Conservation (phyloP, 2,888 invertebrate species). For the Spisula subtruncata region DNA sequence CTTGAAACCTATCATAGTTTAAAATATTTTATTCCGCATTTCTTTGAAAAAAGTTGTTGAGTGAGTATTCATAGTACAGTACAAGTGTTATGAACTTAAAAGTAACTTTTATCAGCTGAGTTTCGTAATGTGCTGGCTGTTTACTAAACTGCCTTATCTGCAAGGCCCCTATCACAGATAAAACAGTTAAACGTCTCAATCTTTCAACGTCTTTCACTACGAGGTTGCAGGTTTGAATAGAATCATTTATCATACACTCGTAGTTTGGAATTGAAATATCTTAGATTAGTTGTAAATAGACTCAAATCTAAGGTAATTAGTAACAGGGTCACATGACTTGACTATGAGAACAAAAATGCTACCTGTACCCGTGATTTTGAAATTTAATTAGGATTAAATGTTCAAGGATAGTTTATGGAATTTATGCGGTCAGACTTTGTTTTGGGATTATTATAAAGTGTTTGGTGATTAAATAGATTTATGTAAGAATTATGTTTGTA, state of each 20-base stretch:
- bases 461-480: conserved; percentile 14
- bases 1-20: not conserved
- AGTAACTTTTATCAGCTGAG: not conserved
- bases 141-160: not conserved
- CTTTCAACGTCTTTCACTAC: not conserved
- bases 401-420: conserved; percentile 16
- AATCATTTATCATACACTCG: not conserved
- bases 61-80: too few relatives aligned
- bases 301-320: conserved; percentile 27
- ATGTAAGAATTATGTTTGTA: conserved; percentile 12
- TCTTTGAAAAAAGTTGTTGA: not conserved
- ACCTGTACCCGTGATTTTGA: not conserved
- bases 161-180: not conserved
- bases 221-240: not conserved
- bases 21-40: not conserved
- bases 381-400: conserved; percentile 14
- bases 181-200: not conserved
- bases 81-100: conserved; percentile 10
- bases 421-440: not conserved
- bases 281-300: conserved; percentile 3
- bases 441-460: not conserved
- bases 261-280: not conserved
- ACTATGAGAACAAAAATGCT: not conserved
- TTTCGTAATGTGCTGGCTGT: not conserved
- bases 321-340: not conserved